These are phyloP conservation scores for Tachina fera DNA, from an alignment of 2,888 invertebrate species.

Conservation along the genomic window DNA sequence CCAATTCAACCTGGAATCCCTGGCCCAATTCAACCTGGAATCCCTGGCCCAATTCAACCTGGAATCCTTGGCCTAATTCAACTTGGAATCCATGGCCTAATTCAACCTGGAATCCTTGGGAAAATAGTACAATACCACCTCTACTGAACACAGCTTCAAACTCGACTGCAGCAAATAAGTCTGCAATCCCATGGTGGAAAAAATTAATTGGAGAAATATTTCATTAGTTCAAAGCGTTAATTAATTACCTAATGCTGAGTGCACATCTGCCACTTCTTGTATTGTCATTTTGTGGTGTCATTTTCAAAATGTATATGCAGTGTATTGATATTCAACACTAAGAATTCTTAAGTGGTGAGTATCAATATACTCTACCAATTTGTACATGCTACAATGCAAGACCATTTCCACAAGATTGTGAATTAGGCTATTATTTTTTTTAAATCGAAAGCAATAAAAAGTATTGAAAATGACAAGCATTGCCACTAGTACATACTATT, in stretches of 20 bases:
- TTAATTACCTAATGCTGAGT: not conserved
- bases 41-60: not conserved
- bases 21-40: not conserved
- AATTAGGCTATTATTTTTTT: too few species aligned
- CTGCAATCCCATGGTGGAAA: not conserved
- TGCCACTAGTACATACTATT: too few species aligned
- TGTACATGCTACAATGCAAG: too few species aligned
- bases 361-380: too few species aligned
- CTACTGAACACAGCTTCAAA: not conserved
- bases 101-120: not conserved
- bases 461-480: too few species aligned
- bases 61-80: not conserved
- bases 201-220: not conserved
- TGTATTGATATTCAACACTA: too few species aligned
- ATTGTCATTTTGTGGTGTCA: too few species aligned
- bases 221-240: not conserved
- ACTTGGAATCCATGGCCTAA: not conserved
- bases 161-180: not conserved
- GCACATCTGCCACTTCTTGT: too few species aligned
- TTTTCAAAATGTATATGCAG: too few species aligned
- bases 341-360: too few species aligned
- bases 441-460: too few species aligned
- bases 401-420: too few species aligned
- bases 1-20: not conserved
- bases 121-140: not conserved